These are phyloP conservation scores for Pempheris klunzingeri DNA, from an alignment of 2,797 vertebrate genomes.

Conservation along the genomic window DNA sequence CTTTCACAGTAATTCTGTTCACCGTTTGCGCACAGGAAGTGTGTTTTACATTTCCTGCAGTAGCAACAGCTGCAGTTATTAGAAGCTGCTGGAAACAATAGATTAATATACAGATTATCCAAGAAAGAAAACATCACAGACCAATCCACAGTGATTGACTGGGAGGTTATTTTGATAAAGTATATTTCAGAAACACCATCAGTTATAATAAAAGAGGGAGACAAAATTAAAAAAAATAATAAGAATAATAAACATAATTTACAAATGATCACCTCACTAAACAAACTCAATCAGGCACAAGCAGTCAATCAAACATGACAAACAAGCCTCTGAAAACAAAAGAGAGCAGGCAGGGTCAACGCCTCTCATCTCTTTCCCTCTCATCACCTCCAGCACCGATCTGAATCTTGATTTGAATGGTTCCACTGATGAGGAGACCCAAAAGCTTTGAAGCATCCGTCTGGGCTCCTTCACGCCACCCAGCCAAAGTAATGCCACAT, in stretches of 20 bases:
- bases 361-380: slow-evolving; percentile 43
- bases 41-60: not conserved
- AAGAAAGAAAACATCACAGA: not conserved
- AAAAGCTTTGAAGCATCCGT: slow-evolving; percentile 72
- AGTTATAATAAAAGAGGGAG: not conserved
- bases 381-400: slow-evolving; percentile 41
- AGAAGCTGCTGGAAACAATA: no score
- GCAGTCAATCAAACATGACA: slow-evolving; percentile 32
- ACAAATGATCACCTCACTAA: not conserved
- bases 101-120: not conserved
- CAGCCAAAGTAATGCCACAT: slow-evolving; percentile 67
- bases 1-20: no score
- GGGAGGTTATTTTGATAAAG: no score
- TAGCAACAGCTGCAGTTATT: not conserved
- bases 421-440: slow-evolving; percentile 58
- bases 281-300: slow-evolving; percentile 8
- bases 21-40: not conserved
- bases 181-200: not conserved
- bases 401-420: slow-evolving; percentile 62
- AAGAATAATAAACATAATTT: not conserved
- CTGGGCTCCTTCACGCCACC: slow-evolving; percentile 40
- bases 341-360: not conserved
- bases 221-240: slow-evolving; percentile 1
- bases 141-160: not conserved
- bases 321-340: slow-evolving; percentile 20